Percentiles rank a stretch among this genome's conserved stretches.
These are phyloP conservation scores for Balaeniceps rex DNA, from an alignment of 2,113 vertebrate species.

Conservation along the genomic window DNA sequence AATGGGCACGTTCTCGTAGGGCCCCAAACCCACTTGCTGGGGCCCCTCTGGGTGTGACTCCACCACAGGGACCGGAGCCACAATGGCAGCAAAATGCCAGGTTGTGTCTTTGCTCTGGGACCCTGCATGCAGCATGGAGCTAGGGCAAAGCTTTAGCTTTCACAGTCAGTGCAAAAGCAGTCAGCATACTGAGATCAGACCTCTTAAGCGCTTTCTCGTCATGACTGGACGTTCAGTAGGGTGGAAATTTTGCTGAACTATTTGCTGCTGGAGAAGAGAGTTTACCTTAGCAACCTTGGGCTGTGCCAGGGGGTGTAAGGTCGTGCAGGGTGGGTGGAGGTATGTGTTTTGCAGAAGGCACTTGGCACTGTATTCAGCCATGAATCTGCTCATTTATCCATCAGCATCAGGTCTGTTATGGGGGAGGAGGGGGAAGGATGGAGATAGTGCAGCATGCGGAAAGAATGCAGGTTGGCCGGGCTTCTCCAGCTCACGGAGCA, in stretches of 20 bases:
- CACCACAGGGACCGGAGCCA: not conserved
- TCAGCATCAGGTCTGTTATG: not conserved
- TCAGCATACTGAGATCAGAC: not conserved
- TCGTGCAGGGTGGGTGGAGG: not conserved
- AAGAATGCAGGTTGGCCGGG: not conserved
- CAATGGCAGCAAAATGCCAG: not conserved
- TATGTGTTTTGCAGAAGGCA: not conserved
- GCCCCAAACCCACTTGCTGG: not conserved
- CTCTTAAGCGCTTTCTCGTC: fast-evolving
- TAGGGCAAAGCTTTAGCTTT: not conserved
- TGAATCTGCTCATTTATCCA: not conserved
- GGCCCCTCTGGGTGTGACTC: not conserved
- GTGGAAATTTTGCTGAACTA: not conserved
- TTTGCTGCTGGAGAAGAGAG: not conserved
- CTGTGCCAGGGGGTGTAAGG: not conserved
- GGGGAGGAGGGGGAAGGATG: not conserved
- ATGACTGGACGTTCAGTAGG: not conserved
- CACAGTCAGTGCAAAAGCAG: not conserved
- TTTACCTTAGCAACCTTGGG: not conserved
- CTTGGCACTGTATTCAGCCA: not conserved
- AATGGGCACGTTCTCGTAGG: fast-evolving
- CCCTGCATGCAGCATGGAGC: not conserved
- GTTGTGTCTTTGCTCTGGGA: not conserved
- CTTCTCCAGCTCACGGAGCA: not conserved
- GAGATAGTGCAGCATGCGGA: not conserved